Conservation (phyloP, 2,797 vertebrate species). For the Chaenodraco wilsoni region DNA sequence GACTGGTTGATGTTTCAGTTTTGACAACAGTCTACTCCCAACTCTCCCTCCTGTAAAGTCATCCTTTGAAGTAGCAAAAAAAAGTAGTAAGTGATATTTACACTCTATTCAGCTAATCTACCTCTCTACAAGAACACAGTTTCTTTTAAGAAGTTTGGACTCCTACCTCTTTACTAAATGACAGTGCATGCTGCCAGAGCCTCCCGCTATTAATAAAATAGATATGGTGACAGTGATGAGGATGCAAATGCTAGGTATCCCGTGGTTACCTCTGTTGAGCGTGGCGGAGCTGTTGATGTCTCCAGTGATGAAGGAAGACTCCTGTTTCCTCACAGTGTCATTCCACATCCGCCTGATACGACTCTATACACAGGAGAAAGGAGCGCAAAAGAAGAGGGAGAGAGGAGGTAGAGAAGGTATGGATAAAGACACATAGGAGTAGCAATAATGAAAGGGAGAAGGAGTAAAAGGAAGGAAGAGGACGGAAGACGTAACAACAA, state of each 20-base stretch:
- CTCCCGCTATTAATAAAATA: slow-evolving; percentile 66
- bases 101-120: slow-evolving; percentile 42
- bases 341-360: slow-evolving; percentile 99
- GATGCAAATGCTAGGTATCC: slow-evolving; percentile 72
- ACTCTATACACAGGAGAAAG: slow-evolving; percentile 83
- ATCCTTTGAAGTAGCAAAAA: slow-evolving; percentile 32
- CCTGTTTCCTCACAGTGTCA: slow-evolving; percentile 98
- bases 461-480: slow-evolving; percentile 22
- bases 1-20: slow-evolving; percentile 43
- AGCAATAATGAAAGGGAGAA: slow-evolving; percentile 20
- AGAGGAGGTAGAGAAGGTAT: slow-evolving; percentile 10
- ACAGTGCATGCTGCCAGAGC: slow-evolving; percentile 54
- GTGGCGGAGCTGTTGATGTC: slow-evolving; percentile 98
- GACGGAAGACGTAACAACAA: slow-evolving; percentile 39
- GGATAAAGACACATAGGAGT: slow-evolving; percentile 27
- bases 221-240: slow-evolving; percentile 72
- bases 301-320: slow-evolving; percentile 99
- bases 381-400: slow-evolving; percentile 25
- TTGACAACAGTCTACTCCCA: slow-evolving; percentile 24
- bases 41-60: slow-evolving; percentile 31
- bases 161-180: slow-evolving; percentile 67
- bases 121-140: slow-evolving; percentile 37
- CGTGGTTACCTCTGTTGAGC: slow-evolving; percentile 97
- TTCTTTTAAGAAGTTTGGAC: slow-evolving; percentile 53
- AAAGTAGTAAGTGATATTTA: slow-evolving; percentile 39